A percentile compares a stretch with the other conserved stretches of the same genome.
Evolutionary conservation across 1,140 invertebrate genomes (phyloP).

Genomic region (Gerris buenoi): DNA sequence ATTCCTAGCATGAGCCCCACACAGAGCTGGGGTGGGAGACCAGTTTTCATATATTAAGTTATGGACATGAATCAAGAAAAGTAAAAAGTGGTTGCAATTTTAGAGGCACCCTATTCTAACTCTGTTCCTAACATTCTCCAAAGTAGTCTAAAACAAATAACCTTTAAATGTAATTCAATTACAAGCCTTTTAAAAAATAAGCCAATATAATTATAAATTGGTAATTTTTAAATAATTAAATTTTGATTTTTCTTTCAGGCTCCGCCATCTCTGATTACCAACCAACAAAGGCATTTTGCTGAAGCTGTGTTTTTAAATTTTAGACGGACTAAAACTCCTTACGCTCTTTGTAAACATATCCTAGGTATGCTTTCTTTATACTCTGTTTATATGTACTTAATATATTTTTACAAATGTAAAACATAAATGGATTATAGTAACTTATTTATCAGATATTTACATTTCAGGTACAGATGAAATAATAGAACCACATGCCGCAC

Average conservation of each 20-base stretch:
- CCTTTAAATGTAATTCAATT: neutral
- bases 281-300: slow-evolving; percentile 59
- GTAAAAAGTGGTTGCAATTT: neutral
- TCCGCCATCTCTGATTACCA: slow-evolving; percentile 58
- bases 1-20: too few relatives aligned
- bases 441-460: too few relatives aligned
- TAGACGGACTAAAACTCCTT: slow-evolving; percentile 64
- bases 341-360: slow-evolving; percentile 62
- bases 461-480: too few relatives aligned
- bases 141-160: neutral
- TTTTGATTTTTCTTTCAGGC: slow-evolving; percentile 41
- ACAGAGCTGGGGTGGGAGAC: too few relatives aligned
- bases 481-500: too few relatives aligned
- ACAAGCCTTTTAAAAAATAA: too few relatives aligned
- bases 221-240: too few relatives aligned
- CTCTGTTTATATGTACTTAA: too few relatives aligned
- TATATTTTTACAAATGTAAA: too few relatives aligned
- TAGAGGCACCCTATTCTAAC: neutral
- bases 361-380: slow-evolving; percentile 41
- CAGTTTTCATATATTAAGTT: too few relatives aligned
- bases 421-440: too few relatives aligned
- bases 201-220: too few relatives aligned
- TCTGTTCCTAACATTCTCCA: neutral
- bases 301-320: slow-evolving; percentile 67
- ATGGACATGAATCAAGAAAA: neutral